Conservation (phyloP, 1,140 invertebrate genomes). For the Aphidius gifuensis region DNA sequence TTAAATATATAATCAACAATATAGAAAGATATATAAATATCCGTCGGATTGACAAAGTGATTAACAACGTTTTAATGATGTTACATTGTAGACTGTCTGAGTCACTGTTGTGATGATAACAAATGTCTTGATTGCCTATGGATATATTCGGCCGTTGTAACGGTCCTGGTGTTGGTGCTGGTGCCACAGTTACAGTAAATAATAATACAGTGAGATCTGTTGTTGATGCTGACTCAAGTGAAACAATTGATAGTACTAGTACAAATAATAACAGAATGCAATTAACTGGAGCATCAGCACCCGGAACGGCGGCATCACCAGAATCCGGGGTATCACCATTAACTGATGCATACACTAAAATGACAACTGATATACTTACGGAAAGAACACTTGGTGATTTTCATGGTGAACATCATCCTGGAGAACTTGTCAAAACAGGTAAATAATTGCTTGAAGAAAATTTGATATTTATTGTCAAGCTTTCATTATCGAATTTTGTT, state of each 20-base stretch:
- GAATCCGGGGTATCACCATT: slow-evolving; percentile 58
- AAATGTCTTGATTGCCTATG: slow-evolving; percentile 53
- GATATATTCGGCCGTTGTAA: slow-evolving; percentile 56
- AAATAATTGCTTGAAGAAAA: slow-evolving; percentile 15
- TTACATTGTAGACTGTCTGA: too few relatives aligned
- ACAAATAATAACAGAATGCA: slow-evolving; percentile 48
- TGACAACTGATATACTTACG: slow-evolving; percentile 82
- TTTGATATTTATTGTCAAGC: not conserved
- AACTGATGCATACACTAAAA: slow-evolving; percentile 82
- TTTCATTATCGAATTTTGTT: not conserved
- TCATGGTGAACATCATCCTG: slow-evolving; percentile 87
- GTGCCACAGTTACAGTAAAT: slow-evolving; percentile 29
- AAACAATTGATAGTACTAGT: slow-evolving; percentile 29
- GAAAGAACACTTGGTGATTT: slow-evolving; percentile 86
- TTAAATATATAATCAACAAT: too few relatives aligned
- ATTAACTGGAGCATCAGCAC: slow-evolving; percentile 53
- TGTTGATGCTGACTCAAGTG: slow-evolving; percentile 22
- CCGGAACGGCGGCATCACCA: slow-evolving; percentile 52
- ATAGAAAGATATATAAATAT: too few relatives aligned
- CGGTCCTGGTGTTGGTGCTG: slow-evolving; percentile 44
- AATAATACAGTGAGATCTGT: slow-evolving; percentile 30
- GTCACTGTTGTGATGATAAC: slow-evolving; percentile 19
- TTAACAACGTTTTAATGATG: not conserved
- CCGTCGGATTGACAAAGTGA: not conserved
- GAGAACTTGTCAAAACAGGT: slow-evolving; percentile 89